Evolutionary conservation across 2,888 invertebrate species (phyloP), one percentile per base, ranked within the genome.

Genomic region (Seira ritae): DNA sequence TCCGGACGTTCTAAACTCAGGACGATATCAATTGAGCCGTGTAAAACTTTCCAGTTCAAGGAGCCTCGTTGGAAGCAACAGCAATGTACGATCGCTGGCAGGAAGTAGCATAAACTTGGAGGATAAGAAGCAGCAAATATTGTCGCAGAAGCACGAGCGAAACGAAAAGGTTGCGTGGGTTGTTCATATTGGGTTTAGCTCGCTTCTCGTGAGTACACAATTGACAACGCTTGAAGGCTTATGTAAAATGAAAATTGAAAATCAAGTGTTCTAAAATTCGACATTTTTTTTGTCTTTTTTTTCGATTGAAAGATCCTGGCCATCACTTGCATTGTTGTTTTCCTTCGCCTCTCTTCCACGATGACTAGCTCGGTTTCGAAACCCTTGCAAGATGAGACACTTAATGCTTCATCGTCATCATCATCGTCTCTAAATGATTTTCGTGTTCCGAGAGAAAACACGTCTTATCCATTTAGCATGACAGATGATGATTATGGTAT

Each of bases 91-190:
- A 23, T 73, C 50, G 20, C 80, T 24, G 31, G 69, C 23, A 42
- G 23, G 74, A 69, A 70, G 77, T 46, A 42, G 10, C 31, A 23
- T 19, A 19, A 68, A 68, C 55, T 73, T 80, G 60, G 50, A n/a
- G 12, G 65, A 65, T 0, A 80, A 80, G 74, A 80, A 74, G 70
- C 73, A 74, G 19, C 80, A 80, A 72, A 80, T 80, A 55, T 78
- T 88, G 67, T 87, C 88, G 46, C 79, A 84, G 15, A 85, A 85
- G 73, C 85, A 86, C 19, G 70, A 80, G 60, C 37, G 84, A 74
- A 87, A 88, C 77, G 77, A 86, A 73, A 88, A 86, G 81, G 87
- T 87, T 20, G 86, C 83, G 17, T 83, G 84, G 75, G 86, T 82
- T 17, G 87, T 88, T 55, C 75, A 80, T 76, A 19, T 85, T 46